These are phyloP conservation scores for Amphiprion ocellaris DNA, from an alignment of 2,113 vertebrate genomes.

Conservation along the genomic window DNA sequence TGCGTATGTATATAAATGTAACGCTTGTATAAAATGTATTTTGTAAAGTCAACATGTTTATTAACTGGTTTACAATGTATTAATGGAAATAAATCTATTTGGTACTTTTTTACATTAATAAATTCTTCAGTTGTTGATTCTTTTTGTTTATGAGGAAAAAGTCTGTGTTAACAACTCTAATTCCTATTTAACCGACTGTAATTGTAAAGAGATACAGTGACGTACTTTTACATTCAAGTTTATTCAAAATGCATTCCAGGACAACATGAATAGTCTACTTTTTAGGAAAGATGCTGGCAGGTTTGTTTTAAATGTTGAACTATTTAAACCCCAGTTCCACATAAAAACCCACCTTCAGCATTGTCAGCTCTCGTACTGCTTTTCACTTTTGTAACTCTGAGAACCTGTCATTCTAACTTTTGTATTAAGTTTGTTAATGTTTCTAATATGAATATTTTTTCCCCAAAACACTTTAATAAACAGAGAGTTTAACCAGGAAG, in stretches of 20 bases:
- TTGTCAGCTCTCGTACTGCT: slow-evolving; percentile 46
- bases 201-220: too few species aligned
- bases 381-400: slow-evolving; percentile 61
- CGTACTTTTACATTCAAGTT: not conserved
- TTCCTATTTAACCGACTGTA: too few species aligned
- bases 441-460: slow-evolving; percentile 77
- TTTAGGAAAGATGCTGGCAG: not conserved
- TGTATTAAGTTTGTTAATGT: slow-evolving; percentile 80
- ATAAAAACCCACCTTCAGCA: not conserved
- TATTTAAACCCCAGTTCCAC: not conserved
- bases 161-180: not conserved
- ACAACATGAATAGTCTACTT: slow-evolving; percentile 8
- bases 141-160: slow-evolving; percentile 3
- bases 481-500: slow-evolving; percentile 26
- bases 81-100: slow-evolving; percentile 69
- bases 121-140: slow-evolving; percentile 17
- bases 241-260: slow-evolving; percentile 28
- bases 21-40: slow-evolving; percentile 62
- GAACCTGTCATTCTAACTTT: slow-evolving; percentile 45
- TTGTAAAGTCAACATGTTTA: slow-evolving; percentile 69
- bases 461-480: slow-evolving; percentile 91
- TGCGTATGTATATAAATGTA: slow-evolving; percentile 38
- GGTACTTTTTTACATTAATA: slow-evolving; percentile 56
- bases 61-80: slow-evolving; percentile 72
- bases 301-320: slow-evolving; percentile 1